Evolutionary conservation across 2,888 invertebrate genomes (phyloP), one percentile per base, ranked within the genome.

Genomic region (Drosophila fulvimacula): DNA sequence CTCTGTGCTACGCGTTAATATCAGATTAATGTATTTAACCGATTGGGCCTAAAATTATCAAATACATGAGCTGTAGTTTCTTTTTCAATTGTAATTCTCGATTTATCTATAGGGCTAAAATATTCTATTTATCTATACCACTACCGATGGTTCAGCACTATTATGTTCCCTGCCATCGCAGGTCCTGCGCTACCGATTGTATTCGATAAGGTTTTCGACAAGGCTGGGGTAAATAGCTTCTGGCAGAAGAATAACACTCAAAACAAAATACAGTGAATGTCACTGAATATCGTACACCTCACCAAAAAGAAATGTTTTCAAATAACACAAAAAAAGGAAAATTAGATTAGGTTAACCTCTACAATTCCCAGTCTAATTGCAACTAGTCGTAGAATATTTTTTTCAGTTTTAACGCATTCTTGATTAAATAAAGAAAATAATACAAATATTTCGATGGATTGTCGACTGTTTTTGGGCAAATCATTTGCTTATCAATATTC

Each of bases 31-130:
- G 13, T 32, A 48, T 32, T 32, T 13, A 32, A 32, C 7, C 3
- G 1, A 30, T 30, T 48, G 6, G 3, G 6, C 13, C 10, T 10
- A 32, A 48, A 32, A 3, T 17, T 48, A 13, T 32, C 17, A 32
- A 48, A 48, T 48, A 48, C 48, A 48, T 48, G 30, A 32, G 48
- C 19, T 32, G 11, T 32, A 30, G 19, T 32, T 48, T 13, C 19
- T 17, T 11, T 30, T 30, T 13, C 17, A 48, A 19, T 19, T 48
- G 30, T 19, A 32, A 32, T 13, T 32, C 19, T 17, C 4, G 13
- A 13, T 48, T 48, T 32, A 48, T 32, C 32, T 32, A 0, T 19
- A 6, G 30, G 48, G 17, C 3, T n/a, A 2, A 27, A 2, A 17
- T 17, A 17, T 17, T 17, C 2, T 6, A 19, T 19, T 5, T 19